A percentile compares a stretch with the other conserved stretches of the same genome.
Conservation (phyloP, 2,797 vertebrate species). For the Carapus acus region DNA sequence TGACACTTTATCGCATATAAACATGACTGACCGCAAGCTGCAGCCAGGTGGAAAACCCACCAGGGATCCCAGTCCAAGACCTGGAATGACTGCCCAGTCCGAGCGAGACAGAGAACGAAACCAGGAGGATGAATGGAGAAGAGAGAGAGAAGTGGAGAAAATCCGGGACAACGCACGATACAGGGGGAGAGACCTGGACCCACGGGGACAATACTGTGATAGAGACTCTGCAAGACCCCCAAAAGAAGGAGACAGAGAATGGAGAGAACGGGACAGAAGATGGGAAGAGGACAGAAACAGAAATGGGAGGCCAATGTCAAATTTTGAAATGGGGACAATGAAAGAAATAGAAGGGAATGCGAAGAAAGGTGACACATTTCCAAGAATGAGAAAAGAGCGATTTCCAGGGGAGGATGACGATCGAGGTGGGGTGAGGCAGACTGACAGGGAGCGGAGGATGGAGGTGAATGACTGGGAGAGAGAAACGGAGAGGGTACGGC, state of each 20-base stretch:
- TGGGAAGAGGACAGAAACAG: constrained; percentile 38
- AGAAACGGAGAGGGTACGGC: constrained; percentile 28
- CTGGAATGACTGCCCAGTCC: constrained; percentile 39
- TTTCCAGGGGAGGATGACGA: constrained; percentile 21
- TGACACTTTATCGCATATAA: constrained; percentile 57
- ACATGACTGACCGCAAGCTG: constrained; percentile 54
- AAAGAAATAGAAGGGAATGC: constrained; percentile 34
- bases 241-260: constrained; percentile 54
- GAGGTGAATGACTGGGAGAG: constrained; percentile 35
- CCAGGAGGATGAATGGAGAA: constrained; percentile 47
- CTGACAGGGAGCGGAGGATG: constrained; percentile 33
- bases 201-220: constrained; percentile 34
- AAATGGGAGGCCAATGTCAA: constrained; percentile 45
- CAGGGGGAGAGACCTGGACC: constrained; percentile 41
- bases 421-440: constrained; percentile 21
- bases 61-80: constrained; percentile 59
- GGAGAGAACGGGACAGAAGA: constrained; percentile 47
- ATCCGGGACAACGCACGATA: constrained; percentile 45
- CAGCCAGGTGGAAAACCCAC: constrained; percentile 57
- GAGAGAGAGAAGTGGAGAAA: constrained; percentile 49
- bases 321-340: constrained; percentile 22
- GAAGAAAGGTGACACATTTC: constrained; percentile 68
- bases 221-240: constrained; percentile 36
- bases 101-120: constrained; percentile 50
- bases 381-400: constrained; percentile 52